A percentile compares a stretch with the other conserved stretches of the same genome.
phyloP scores from a whole-genome alignment of 2,888 invertebrate species.

The Dexiosoma caninum region DNA sequence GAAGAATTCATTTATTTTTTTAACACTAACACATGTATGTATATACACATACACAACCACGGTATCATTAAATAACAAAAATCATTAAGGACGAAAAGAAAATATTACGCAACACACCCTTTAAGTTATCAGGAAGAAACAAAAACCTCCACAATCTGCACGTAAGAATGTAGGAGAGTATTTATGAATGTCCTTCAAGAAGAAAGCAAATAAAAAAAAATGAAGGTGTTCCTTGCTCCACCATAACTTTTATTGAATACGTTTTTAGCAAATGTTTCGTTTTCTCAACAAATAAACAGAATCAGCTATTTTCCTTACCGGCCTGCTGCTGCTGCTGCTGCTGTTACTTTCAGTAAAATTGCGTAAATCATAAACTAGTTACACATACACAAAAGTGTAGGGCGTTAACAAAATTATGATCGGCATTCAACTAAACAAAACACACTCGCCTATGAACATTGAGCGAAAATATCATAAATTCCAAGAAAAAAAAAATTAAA shows the following conservation, averaged over 20 bases:
- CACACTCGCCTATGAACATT: not conserved
- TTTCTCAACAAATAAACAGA: slow-evolving; percentile 40
- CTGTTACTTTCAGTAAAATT: slow-evolving; percentile 24
- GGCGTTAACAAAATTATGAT: slow-evolving; percentile 60
- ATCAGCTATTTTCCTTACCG: not conserved
- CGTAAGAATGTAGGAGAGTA: slow-evolving; percentile 27
- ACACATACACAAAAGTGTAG: slow-evolving; percentile 56
- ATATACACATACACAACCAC: not conserved
- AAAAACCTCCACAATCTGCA: slow-evolving; percentile 33
- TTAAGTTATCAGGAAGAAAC: slow-evolving; percentile 47
- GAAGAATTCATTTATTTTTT: slow-evolving; percentile 15
- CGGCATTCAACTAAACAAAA: slow-evolving; percentile 52
- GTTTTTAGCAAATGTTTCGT: slow-evolving; percentile 15
- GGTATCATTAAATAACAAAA: slow-evolving; percentile 43
- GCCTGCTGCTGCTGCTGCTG: not conserved
- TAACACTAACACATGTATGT: not conserved
- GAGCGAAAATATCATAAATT: slow-evolving; percentile 47
- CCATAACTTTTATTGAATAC: slow-evolving; percentile 34
- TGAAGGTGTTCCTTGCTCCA: slow-evolving; percentile 47
- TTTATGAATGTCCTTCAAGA: slow-evolving; percentile 30
- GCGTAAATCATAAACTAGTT: slow-evolving; percentile 61
- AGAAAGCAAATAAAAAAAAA: not conserved
- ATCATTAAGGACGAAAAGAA: slow-evolving; percentile 32
- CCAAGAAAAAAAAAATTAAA: too few relatives aligned
- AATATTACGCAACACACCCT: slow-evolving; percentile 53